These are phyloP conservation scores for Chascanopsetta lugubris DNA, from an alignment of 2,113 vertebrate species.

Conservation along the genomic window DNA sequence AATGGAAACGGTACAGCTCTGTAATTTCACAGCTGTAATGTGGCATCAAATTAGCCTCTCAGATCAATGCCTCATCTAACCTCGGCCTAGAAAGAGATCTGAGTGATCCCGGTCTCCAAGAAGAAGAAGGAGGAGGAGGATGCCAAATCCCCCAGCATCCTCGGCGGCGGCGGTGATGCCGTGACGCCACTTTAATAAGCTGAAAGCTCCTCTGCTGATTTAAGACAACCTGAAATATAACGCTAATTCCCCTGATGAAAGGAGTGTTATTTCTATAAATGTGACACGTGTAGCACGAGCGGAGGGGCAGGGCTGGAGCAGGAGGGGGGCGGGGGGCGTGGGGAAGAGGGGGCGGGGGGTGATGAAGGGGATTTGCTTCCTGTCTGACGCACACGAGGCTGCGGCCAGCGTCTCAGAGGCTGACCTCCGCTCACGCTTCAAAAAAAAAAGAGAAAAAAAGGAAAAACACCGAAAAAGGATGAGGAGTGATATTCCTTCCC, in stretches of 20 bases:
- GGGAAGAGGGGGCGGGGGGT: conserved; percentile 34
- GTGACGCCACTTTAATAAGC: conserved; percentile 75
- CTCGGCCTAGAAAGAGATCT: conserved; percentile 68
- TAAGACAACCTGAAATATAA: conserved; percentile 80
- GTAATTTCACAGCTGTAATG: conserved; percentile 77
- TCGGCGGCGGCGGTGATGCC: conserved; percentile 45
- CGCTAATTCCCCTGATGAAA: conserved; percentile 73
- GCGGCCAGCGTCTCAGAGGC: conserved; percentile 40
- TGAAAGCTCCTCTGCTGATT: conserved; percentile 76
- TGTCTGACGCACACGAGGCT: conserved; percentile 62
- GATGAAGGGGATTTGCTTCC: conserved; percentile 62
- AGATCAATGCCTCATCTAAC: conserved; percentile 78
- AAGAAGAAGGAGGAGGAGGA: no score
- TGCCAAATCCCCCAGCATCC: conserved; percentile 69
- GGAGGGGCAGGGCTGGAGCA: conserved; percentile 20
- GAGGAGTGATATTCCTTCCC: conserved; percentile 52
- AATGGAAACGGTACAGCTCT: conserved; percentile 51
- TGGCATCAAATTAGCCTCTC: conserved; percentile 78
- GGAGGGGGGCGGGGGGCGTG: conserved; percentile 31
- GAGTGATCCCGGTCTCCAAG: conserved; percentile 59
- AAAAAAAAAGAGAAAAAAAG: conserved; percentile 19
- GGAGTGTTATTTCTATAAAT: conserved; percentile 76
- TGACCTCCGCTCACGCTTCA: conserved; percentile 48
- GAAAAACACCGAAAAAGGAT: conserved; percentile 29
- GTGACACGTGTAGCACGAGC: conserved; percentile 72